These are phyloP conservation scores for Falco naumanni DNA, from an alignment of 2,797 vertebrate species.

Conservation along the genomic window DNA sequence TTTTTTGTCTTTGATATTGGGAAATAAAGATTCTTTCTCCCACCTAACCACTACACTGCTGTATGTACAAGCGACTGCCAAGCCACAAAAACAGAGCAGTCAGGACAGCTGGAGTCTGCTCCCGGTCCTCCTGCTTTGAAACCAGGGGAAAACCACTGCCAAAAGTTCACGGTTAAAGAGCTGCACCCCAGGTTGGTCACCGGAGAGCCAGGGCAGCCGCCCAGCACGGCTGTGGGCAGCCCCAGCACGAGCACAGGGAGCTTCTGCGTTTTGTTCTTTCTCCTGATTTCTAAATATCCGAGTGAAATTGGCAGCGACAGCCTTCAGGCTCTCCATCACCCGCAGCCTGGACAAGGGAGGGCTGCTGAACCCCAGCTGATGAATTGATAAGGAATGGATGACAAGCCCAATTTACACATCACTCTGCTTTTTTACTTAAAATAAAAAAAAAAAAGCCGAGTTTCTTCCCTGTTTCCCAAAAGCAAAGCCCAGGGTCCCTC, in stretches of 20 bases:
- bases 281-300: not conserved
- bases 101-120: not conserved
- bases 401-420: not conserved
- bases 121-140: not conserved
- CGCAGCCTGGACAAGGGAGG: not conserved
- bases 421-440: not conserved
- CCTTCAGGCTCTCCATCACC: fast-evolving
- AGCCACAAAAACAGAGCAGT: not conserved
- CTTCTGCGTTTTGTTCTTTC: not conserved
- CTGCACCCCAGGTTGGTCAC: not conserved
- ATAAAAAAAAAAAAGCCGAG: fast-evolving
- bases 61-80: not conserved
- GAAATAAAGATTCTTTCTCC: conserved; percentile 1
- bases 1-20: not conserved
- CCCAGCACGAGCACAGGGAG: not conserved
- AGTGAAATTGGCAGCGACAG: fast-evolving
- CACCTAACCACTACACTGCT: not conserved
- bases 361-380: not conserved
- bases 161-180: not conserved
- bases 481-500: not conserved
- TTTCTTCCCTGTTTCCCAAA: not conserved
- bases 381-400: not conserved
- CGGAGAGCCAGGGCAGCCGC: fast-evolving
- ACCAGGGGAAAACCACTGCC: not conserved
- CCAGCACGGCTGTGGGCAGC: not conserved